These are phyloP conservation scores for Coptodon bakossiorum DNA, from an alignment of 2,113 vertebrate genomes.

Conservation along the genomic window DNA sequence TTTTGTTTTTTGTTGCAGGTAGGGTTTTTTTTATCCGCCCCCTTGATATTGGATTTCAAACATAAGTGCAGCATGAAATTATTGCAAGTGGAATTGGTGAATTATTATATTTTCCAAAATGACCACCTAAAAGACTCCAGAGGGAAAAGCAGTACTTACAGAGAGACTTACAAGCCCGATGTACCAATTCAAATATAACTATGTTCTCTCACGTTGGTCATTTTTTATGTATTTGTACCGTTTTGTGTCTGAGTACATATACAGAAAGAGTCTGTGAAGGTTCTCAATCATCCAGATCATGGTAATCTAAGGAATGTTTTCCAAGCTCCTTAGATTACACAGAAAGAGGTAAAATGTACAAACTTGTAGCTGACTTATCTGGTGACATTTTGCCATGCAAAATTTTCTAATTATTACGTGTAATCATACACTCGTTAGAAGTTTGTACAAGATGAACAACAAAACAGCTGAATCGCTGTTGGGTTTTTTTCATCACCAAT, in stretches of 20 bases:
- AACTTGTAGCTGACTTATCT: neutral
- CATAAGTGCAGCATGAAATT: neutral
- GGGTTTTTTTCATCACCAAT: neutral
- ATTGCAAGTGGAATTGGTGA: neutral
- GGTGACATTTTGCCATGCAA: neutral
- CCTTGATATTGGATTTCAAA: neutral
- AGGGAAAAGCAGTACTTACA: neutral
- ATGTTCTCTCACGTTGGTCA: neutral
- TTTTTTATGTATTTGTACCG: neutral
- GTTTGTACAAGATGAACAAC: neutral
- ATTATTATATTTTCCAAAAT: neutral
- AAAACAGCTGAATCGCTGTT: neutral
- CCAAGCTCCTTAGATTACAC: neutral
- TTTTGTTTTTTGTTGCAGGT: neutral
- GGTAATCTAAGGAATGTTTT: neutral
- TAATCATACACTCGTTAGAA: neutral
- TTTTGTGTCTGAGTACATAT: neutral
- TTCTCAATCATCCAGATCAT: neutral
- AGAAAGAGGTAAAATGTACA: neutral
- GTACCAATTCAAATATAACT: neutral
- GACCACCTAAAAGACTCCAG: neutral
- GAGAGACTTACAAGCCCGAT: neutral
- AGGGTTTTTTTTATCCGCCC: fast-evolving
- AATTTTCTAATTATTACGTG: neutral
- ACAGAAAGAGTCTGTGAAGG: neutral